Percentiles rank a stretch among this genome's conserved stretches.
Evolutionary conservation across 2,797 vertebrate genomes (phyloP).

Genomic region (Falco peregrinus): DNA sequence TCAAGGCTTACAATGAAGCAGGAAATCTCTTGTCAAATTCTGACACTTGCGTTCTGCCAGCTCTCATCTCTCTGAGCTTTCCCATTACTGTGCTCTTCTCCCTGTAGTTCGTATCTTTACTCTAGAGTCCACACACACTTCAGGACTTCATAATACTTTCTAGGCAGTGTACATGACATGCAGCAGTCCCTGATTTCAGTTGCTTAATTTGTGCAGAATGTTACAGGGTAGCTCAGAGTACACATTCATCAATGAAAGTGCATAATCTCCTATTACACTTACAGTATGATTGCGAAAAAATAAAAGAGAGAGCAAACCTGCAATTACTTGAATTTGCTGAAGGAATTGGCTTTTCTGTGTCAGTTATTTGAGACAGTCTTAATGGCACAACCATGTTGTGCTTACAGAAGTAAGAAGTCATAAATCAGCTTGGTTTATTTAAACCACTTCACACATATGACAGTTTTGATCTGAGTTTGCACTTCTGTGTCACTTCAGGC

Average conservation of each 20-base stretch:
- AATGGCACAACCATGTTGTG: neutral
- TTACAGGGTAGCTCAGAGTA: neutral
- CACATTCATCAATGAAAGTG: neutral
- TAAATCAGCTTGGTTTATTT: neutral
- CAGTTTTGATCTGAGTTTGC: neutral
- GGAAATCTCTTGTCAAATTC: neutral
- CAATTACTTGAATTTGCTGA: neutral
- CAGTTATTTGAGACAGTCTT: neutral
- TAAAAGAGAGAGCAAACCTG: neutral
- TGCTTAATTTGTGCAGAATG: neutral
- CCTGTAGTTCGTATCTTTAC: neutral
- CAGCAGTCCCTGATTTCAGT: neutral
- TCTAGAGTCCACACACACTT: neutral
- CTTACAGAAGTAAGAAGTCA: neutral
- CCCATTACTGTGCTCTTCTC: neutral
- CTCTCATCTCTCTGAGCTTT: neutral
- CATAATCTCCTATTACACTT: neutral
- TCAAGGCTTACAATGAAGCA: constrained; percentile 23
- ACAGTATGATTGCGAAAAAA: neutral
- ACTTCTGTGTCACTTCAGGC: neutral
- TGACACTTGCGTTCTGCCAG: neutral
- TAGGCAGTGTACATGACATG: neutral
- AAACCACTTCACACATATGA: neutral
- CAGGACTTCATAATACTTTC: neutral
- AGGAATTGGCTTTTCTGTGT: neutral